A percentile compares a stretch with the other conserved stretches of the same genome.
These are phyloP conservation scores for Philereme vetulata DNA, from an alignment of 2,888 invertebrate genomes.

Conservation along the genomic window DNA sequence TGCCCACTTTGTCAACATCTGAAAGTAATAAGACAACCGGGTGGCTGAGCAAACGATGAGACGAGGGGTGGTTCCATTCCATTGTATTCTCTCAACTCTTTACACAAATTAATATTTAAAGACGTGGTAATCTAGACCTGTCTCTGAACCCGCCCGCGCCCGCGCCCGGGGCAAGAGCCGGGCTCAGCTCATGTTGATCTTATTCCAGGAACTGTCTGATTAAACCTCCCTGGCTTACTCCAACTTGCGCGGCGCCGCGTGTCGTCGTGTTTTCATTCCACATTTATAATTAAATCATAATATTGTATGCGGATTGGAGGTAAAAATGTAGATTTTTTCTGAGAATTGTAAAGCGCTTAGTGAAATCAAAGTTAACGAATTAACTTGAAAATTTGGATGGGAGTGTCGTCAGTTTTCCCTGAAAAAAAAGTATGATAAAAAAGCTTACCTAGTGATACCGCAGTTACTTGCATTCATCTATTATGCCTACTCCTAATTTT, in stretches of 20 bases:
- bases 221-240: constrained; percentile 58
- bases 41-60: constrained; percentile 58
- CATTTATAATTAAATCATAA: constrained; percentile 70
- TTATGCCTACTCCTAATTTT: too few relatives aligned
- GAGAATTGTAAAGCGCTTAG: neutral
- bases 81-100: constrained; percentile 70
- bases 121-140: constrained; percentile 63
- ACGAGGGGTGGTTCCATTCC: constrained; percentile 51
- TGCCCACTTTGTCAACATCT: constrained; percentile 56
- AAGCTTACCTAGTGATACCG: too few relatives aligned
- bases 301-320: constrained; percentile 43
- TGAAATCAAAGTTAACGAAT: neutral
- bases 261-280: constrained; percentile 58
- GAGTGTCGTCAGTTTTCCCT: too few relatives aligned
- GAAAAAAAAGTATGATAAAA: too few relatives aligned
- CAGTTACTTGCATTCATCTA: too few relatives aligned
- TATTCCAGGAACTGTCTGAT: constrained; percentile 62
- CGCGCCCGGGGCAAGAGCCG: constrained; percentile 32
- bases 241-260: constrained; percentile 35
- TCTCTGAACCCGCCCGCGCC: constrained; percentile 24
- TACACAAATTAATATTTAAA: constrained; percentile 78
- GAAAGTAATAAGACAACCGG: constrained; percentile 46
- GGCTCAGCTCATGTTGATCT: constrained; percentile 67
- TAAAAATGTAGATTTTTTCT: neutral
- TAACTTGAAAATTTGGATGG: too few relatives aligned